These are phyloP conservation scores for Strigops habroptila DNA, from an alignment of 2,113 vertebrate species.

Conservation along the genomic window DNA sequence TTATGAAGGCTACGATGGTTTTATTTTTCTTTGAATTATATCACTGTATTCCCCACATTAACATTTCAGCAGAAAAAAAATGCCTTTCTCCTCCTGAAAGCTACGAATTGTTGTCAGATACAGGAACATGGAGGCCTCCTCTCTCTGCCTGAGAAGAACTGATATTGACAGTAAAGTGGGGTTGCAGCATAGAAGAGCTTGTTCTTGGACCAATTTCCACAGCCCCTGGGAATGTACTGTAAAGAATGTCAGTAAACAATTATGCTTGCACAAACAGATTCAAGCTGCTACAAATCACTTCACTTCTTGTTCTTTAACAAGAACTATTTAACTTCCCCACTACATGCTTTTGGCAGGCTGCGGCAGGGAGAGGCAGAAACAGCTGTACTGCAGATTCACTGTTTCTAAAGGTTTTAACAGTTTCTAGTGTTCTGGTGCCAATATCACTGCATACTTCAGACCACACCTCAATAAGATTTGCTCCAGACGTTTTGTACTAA, in stretches of 20 bases:
- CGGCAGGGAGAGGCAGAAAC: neutral
- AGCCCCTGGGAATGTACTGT: neutral
- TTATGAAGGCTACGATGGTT: neutral
- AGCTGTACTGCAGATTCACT: neutral
- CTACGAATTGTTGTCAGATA: neutral
- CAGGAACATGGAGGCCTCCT: neutral
- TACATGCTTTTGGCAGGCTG: neutral
- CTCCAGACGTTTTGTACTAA: neutral
- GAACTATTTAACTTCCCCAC: neutral
- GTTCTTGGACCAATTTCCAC: conserved; percentile 24
- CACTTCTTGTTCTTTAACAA: neutral
- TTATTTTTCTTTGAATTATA: neutral
- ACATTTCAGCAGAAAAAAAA: neutral
- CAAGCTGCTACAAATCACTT: conserved; percentile 28
- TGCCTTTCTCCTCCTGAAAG: neutral
- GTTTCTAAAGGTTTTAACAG: neutral
- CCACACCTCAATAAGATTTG: neutral
- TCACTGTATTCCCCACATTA: neutral
- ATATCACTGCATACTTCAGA: neutral
- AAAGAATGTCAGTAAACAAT: conserved; percentile 37
- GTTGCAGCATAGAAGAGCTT: neutral
- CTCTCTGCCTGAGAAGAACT: neutral
- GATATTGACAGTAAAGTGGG: neutral
- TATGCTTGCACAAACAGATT: conserved; percentile 34
- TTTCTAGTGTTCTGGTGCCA: neutral